Evolutionary conservation across 1,140 invertebrate species (phyloP), one percentile per base, ranked within the genome.

Genomic region (Bathynomus jamesi): DNA sequence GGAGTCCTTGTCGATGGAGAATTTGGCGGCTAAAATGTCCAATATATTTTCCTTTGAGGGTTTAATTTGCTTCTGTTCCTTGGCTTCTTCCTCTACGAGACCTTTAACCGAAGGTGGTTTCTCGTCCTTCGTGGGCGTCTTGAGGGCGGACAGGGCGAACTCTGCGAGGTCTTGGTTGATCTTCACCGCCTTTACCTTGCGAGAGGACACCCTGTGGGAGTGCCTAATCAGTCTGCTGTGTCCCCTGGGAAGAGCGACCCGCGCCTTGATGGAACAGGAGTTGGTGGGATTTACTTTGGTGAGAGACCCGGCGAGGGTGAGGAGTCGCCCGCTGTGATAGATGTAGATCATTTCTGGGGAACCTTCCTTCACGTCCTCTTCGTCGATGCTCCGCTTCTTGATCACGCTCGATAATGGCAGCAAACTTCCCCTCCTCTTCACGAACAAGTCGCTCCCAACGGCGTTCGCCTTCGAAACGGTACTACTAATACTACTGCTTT

Each of bases 91-190:
- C 28, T 25, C 4, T 69, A 4, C 24, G 17, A 40, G 21, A 60
- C 13, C 11, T 29, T 25, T 61, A 28, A 28, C 46, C 8, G 53
- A 61, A 53, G 11, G n/a, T 21, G 10, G 40, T 11, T 28, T 27
- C 5, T 53, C 40, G 2, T 28, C 29, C 29, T 61, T 61, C 30
- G 67, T 61, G 28, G 30, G 24, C 27, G 31, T 60, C 46, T 61
- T 61, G 25, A 77, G 46, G 21, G 75, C 75, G 21, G 72, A 72
- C 17, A 77, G 67, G 28, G 75, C 75, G 72, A 74, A 77, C 29
- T 74, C 73, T 4, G 75, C 75, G 67, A 77, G 40, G 61, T 73
- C 70, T 40, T 77, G 71, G 72, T 77, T 74, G 27, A 77, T 77
- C 53, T 74, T 65, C 2, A 77, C 76, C 7, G 76, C 69, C 53